Conservation (phyloP, 30 jellyfish, hydroid and myxozoan species). For the Turritopsis dohrnii region DNA sequence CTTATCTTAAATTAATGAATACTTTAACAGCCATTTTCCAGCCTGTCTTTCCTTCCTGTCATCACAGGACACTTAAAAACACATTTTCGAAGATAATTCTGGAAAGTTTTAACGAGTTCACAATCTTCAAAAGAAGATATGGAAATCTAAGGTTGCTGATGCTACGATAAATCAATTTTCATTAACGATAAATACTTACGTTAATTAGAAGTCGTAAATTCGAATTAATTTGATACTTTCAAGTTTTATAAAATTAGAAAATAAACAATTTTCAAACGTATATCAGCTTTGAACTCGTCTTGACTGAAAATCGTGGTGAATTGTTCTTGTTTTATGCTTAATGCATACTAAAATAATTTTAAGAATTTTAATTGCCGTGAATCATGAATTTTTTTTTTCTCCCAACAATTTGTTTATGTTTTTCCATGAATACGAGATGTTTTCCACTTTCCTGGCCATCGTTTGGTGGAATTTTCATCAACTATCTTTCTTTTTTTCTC, state of each 20-base stretch:
- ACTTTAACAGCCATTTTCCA: not conserved
- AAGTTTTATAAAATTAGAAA: not conserved
- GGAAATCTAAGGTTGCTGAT: not conserved
- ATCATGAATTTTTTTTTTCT: not conserved
- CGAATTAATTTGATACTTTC: not conserved
- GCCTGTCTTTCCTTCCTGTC: not conserved
- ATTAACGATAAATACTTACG: not conserved
- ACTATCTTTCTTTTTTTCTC: not conserved
- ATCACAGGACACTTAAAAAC: not conserved
- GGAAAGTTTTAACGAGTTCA: not conserved
- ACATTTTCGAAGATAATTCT: not conserved
- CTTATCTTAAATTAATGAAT: not conserved
- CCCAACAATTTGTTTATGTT: not conserved
- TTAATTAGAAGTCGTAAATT: too few relatives aligned
- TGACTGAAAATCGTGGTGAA: not conserved
- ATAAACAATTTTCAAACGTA: too few relatives aligned
- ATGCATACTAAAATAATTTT: not conserved
- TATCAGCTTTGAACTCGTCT: not conserved
- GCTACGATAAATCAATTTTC: not conserved
- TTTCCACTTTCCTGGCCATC: not conserved
- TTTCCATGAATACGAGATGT: not conserved
- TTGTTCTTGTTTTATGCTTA: not conserved
- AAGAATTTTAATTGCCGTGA: not conserved
- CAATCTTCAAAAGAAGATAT: not conserved
- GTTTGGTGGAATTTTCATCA: not conserved